These are phyloP conservation scores for Gambusia holbrooki DNA, from an alignment of 2,113 vertebrate species.

Conservation along the genomic window DNA sequence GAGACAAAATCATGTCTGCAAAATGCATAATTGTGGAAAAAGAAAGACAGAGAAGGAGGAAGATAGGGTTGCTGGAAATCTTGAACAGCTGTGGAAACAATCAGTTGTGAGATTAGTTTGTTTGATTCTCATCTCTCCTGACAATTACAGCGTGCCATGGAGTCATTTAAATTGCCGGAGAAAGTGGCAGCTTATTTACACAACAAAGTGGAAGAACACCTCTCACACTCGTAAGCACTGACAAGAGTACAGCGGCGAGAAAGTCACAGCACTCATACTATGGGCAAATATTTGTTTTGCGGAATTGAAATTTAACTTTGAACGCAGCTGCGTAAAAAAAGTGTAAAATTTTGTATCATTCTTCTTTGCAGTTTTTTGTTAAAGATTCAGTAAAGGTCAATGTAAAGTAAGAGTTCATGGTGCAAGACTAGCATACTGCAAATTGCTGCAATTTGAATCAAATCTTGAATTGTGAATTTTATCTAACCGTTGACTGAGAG, in stretches of 20 bases:
- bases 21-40: background rate
- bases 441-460: background rate
- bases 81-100: slow-evolving; percentile 26
- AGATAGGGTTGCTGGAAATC: slow-evolving; percentile 13
- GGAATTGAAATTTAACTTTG: slow-evolving; percentile 8
- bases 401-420: background rate
- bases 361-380: background rate
- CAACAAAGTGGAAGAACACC: slow-evolving; percentile 3
- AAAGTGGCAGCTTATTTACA: slow-evolving; percentile 25
- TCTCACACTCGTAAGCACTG: background rate
- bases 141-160: slow-evolving; percentile 4
- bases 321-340: background rate
- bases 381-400: background rate
- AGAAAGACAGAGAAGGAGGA: background rate
- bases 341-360: background rate
- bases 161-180: slow-evolving; percentile 5
- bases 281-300: slow-evolving; percentile 25
- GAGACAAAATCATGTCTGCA: background rate
- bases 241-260: slow-evolving; percentile 8
- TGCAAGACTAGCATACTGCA: background rate
- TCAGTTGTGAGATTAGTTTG: slow-evolving; percentile 21
- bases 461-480: background rate
- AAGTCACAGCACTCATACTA: slow-evolving; percentile 3
- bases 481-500: background rate
- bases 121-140: slow-evolving; percentile 11